phyloP scores from a whole-genome alignment of 2,888 invertebrate genomes.

The Apotomis turbidana region DNA sequence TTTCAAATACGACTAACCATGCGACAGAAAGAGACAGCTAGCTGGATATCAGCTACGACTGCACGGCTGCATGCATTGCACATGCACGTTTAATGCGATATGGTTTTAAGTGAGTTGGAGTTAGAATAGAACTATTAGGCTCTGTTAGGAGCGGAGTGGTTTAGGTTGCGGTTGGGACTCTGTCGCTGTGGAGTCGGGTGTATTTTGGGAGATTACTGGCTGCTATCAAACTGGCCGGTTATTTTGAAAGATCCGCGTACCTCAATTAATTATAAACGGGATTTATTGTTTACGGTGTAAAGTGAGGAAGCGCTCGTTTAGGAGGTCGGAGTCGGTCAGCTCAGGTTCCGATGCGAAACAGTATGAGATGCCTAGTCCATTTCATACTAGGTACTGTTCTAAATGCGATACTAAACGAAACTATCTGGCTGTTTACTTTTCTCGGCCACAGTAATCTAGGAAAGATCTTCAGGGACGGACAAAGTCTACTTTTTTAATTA shows the following conservation, averaged over 20 bases:
- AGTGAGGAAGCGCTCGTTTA: constrained; percentile 45
- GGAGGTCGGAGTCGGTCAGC: neutral
- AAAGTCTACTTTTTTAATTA: too few relatives aligned
- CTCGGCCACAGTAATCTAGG: too few relatives aligned
- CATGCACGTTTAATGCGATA: constrained; percentile 58
- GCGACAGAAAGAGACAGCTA: constrained; percentile 57
- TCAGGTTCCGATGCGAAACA: neutral
- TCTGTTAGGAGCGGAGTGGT: constrained; percentile 43
- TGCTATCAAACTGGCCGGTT: constrained; percentile 52
- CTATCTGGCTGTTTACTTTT: too few relatives aligned
- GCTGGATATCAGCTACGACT: constrained; percentile 49
- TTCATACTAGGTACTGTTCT: too few relatives aligned
- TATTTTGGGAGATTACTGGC: constrained; percentile 60
- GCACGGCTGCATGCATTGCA: constrained; percentile 65
- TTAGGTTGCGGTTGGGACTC: constrained; percentile 50
- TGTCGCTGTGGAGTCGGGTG: constrained; percentile 48
- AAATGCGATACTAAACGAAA: too few relatives aligned
- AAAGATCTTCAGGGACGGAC: too few relatives aligned
- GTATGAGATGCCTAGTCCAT: too few relatives aligned
- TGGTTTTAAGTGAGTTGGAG: constrained; percentile 56
- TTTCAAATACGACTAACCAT: constrained; percentile 36
- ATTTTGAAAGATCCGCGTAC: constrained; percentile 56
- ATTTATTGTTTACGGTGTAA: constrained; percentile 50
- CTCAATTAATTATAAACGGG: constrained; percentile 52
- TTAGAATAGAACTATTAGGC: constrained; percentile 40